Evolutionary conservation across 2,888 invertebrate genomes (phyloP), one percentile per base, ranked within the genome.

Genomic region (Pandemis heparana): DNA sequence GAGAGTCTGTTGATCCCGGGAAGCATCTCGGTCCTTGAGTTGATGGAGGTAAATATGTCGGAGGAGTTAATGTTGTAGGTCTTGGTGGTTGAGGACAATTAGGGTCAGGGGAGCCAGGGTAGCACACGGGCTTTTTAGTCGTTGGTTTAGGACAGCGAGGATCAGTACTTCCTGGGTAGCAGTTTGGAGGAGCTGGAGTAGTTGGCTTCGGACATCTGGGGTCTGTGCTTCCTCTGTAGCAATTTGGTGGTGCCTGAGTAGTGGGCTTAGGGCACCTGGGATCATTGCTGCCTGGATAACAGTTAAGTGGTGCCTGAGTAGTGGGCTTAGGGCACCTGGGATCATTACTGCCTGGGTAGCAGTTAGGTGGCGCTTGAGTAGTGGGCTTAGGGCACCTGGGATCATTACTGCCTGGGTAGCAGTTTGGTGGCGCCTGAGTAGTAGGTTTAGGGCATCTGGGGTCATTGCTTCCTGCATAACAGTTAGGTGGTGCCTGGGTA

Each of bases 361-460:
- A 89, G 0, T 75, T 71, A 3, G 82, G 82, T 72, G 79, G 78
- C 6, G 76, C 75, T 2, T 81, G 75, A 6, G 79, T 74, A 0
- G 76, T 64, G 16, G 73, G 80, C 69, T 77, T 64, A 5, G 86
- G 86, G 67, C 79, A 87, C 73, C 76, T 72, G 0, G 86, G 85
- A 77, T 89, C 87, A 1, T 73, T 77, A 5, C 82, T 83, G 70
- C 88, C 88, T 32, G 89, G 89, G 79, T 87, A 87, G 23, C 85
- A 84, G 10, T 75, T 70, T 4, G 77, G 76, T 64, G 77, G 76
- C 63, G 78, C 75, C 12, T 81, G 76, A 0, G 80, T 78, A 0
- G 79, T 77, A 62, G 77, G 81, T 72, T 75, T 70, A 43, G 76
- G 80, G 61, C 79, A 87, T 23, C 83, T 71, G 1, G 83, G 84